Base-by-base conservation (phyloP, 2,113 vertebrate genomes). In the Pao palembangensis region DNA sequence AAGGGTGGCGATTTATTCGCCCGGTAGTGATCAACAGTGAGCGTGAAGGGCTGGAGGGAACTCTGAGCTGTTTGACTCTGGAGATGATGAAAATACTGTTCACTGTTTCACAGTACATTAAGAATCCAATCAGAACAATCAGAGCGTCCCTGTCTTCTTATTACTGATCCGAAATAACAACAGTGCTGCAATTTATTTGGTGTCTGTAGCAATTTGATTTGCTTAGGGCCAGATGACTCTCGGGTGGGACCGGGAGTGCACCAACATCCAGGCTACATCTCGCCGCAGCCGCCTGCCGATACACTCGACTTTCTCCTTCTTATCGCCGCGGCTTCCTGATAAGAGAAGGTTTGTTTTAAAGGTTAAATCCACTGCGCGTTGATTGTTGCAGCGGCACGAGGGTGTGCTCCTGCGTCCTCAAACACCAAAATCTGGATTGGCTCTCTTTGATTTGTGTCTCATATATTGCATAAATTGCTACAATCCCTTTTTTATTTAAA, bases 111-210 rank as follows among this genome's bases (percentile, higher is more conserved):
- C 46, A 18, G 47, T 13, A n/a, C 48, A 42, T n/a, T 23, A 17
- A 8, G 15, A 23, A 61, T 28, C 31, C 20, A 56, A 61, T 69
- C n/a, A 55, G 14, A 57, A 10, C 19, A 47, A 52, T 52, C 48
- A 46, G 23, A 47, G 2, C 4, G n/a, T 44, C 53, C 18, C 20
- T 17, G 19, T 54, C 18, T 12, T 21, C 14, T 54, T 25, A 38
- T 16, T 18, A 49, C 19, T 42, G 51, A 51, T 56, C 43, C 14
- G 6, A 61, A 51, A 51, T 1, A 12, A n/a, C 23, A 17, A 19
- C 12, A 41, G 50, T 46, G 1, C 16, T 38, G 21, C 16, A 11
- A 5, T 21, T 16, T 16, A 47, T 47, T 47, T 17, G 44, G 44
- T 47, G 44, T 16, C 44, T 47, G 44, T 47, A 17, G 44, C 44